phyloP scores from a whole-genome alignment of 1,140 invertebrate genomes.

The Sitophilus oryzae region DNA sequence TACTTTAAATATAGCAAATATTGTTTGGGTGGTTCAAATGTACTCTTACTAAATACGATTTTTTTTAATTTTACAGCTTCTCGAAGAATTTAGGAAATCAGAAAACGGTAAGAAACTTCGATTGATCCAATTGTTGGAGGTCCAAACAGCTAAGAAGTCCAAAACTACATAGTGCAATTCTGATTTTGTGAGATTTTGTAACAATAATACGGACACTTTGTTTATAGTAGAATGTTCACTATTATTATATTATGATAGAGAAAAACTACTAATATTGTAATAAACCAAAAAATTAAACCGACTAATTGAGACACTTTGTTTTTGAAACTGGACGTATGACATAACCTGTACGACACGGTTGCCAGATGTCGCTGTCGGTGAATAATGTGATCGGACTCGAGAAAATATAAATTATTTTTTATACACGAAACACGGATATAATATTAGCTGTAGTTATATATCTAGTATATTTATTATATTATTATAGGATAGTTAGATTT shows the following conservation, averaged over 20 bases:
- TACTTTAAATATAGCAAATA: background rate
- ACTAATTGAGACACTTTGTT: background rate
- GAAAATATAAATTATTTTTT: no score
- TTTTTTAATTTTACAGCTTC: slow-evolving; percentile 47
- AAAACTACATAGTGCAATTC: no score
- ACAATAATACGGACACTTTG: no score
- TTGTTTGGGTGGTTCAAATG: background rate
- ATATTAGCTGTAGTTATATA: no score
- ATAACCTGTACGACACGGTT: background rate
- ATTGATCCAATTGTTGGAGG: slow-evolving; percentile 45
- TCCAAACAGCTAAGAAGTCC: background rate
- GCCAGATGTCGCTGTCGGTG: no score
- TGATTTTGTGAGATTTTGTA: no score
- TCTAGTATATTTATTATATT: no score
- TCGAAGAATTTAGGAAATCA: slow-evolving; percentile 61
- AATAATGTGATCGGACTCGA: no score
- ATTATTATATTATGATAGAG: no score
- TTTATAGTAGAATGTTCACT: no score
- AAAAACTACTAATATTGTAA: background rate
- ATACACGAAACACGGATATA: no score
- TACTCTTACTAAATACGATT: background rate
- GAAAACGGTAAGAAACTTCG: slow-evolving; percentile 54
- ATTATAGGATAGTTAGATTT: no score
- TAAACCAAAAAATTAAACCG: background rate
- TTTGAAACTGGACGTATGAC: background rate